Conservation (phyloP, 2,888 invertebrate genomes). For the Chrysodeixis includens region DNA sequence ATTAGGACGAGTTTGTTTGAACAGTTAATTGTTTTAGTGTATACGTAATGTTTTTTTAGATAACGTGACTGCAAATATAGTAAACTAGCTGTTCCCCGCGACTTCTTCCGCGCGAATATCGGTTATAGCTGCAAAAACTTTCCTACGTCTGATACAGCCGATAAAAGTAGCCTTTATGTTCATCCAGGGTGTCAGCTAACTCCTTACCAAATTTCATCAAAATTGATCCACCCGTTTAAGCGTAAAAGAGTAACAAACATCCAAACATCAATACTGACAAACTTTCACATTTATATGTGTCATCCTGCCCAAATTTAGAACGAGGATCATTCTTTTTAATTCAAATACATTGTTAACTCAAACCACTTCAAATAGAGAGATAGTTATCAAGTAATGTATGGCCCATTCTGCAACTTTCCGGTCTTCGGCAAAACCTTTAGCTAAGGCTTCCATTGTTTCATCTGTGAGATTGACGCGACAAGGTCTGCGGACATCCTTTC, state of each 20-base stretch:
- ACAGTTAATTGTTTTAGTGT: conserved; percentile 23
- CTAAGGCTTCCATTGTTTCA: conserved; percentile 50
- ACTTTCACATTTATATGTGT: too few species aligned
- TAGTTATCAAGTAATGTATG: conserved; percentile 35
- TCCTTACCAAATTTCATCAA: too few species aligned
- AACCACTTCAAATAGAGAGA: conserved; percentile 15
- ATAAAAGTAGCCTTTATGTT: too few species aligned
- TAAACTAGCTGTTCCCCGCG: too few species aligned
- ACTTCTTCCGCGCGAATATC: too few species aligned
- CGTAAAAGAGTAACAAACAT: too few species aligned
- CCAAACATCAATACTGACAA: too few species aligned
- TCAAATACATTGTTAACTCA: conserved; percentile 2
- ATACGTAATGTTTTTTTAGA: conserved; percentile 23
- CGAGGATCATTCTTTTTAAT: not conserved
- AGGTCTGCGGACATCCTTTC: conserved; percentile 63
- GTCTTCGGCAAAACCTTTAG: conserved; percentile 39
- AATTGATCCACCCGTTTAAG: too few species aligned
- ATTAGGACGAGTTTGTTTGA: conserved; percentile 20
- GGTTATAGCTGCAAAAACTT: too few species aligned
- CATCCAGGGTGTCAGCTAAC: too few species aligned
- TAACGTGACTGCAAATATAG: conserved; percentile 9
- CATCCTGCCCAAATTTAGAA: not conserved
- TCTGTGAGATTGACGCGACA: conserved; percentile 43
- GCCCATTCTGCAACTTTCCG: conserved; percentile 40
- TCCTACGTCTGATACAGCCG: too few species aligned